Evolutionary conservation across 2,888 invertebrate species (phyloP), one percentile per base, ranked within the genome.

Genomic region (Heteromyza rotundicornis): DNA sequence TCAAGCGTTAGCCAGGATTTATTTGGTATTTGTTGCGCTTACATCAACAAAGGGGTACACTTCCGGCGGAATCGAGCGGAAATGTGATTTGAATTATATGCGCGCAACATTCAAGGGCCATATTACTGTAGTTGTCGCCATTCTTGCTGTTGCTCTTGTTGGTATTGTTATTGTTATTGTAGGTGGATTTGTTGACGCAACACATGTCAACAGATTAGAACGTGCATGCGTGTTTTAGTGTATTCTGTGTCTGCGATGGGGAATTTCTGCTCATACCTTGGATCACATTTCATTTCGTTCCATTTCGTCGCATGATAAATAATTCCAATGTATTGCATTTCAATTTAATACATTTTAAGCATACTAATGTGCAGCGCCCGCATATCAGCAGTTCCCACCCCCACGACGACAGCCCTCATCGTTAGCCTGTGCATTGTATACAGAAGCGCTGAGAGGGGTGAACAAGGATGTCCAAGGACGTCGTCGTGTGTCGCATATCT

Each of bases 281-380:
- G 47, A 20, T 47, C 20, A 47, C 47, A 47, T 19, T 47, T 47
- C 47, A 40, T n/a, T 32, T 32, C 16, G 40, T 2, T n/a, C 12
- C 40, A 5, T 2, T 14, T 17, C 47, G n/a, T 3, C 40, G n/a
- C 14, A 19, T 20, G 20, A 47, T 47, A 47, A 47, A 17, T 17
- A 68, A 68, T 68, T 64, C 61, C 49, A 49, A 63, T 40, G 57
- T 62, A 67, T 66, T 66, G 64, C 66, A 66, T 66, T 70, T 65
- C 67, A 66, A 68, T 67, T 56, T 62, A 53, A 64, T 57, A 65
- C 67, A 57, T 64, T 60, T 55, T 44, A 60, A 57, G 64, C 65
- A 68, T 68, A 67, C 63, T 63, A 68, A 68, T 68, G 62, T 59
- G 49, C 52, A 20, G 20, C 20, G 19, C 20, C 7, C 19, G 20